A percentile compares a stretch with the other conserved stretches of the same genome.
Evolutionary conservation across 1,140 invertebrate species (phyloP).

Genomic region (Drosophila bifasciata): DNA sequence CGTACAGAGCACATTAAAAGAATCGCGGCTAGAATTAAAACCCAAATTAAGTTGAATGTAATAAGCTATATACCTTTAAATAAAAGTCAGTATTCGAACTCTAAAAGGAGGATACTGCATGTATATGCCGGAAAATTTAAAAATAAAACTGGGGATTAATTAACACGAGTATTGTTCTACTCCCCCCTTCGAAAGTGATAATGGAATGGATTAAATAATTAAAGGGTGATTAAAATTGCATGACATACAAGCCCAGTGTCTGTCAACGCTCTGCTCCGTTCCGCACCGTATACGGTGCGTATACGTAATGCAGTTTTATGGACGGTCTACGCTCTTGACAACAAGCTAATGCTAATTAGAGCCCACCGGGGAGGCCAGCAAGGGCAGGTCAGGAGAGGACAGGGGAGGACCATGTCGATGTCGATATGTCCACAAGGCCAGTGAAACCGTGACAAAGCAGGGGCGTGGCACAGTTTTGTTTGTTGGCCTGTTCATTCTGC

Average conservation of each 20-base stretch:
- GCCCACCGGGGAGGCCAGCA: constrained; percentile 19
- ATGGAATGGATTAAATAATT: constrained; percentile 26
- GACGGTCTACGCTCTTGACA: constrained; percentile 34
- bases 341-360: constrained; percentile 69
- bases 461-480: constrained; percentile 19
- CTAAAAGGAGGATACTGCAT: no score
- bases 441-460: constrained; percentile 9
- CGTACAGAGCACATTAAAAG: no score
- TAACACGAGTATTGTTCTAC: not conserved
- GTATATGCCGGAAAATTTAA: no score
- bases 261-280: not conserved
- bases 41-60: no score
- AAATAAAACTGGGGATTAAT: not conserved
- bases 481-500: constrained; percentile 7
- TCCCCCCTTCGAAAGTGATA: not conserved
- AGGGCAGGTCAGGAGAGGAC: constrained; percentile 13
- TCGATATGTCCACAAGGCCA: constrained; percentile 14
- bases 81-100: no score
- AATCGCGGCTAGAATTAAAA: no score
- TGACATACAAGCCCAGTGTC: constrained; percentile 14
- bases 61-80: no score
- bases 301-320: constrained; percentile 27
- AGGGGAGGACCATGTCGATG: constrained; percentile 2
- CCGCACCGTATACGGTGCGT: not conserved
- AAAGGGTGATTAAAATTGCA: constrained; percentile 11